Evolutionary conservation across 1,140 invertebrate genomes (phyloP), one percentile per base, ranked within the genome.

Genomic region (Steinernema feltiae): DNA sequence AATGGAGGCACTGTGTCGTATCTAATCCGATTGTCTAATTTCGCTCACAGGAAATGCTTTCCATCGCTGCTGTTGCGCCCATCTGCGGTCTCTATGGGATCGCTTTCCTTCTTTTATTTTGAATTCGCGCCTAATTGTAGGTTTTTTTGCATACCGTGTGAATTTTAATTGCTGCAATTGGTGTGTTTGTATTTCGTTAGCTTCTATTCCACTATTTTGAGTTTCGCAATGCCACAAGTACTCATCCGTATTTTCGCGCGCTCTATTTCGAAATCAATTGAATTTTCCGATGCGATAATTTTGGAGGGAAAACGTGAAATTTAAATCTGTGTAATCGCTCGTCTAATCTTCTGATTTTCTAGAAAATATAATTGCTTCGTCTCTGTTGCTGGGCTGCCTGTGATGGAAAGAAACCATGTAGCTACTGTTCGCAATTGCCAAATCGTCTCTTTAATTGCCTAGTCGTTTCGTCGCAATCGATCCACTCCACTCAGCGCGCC

Each of bases 21-120:
- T 27, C 53, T 63, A 63, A 63, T 63, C 53, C 53, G 24, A 63
- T 63, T 63, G 53, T 27, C 53, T 27, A 3, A 27, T 21, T 7
- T 63, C 53, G 24, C 7, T n/a, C n/a, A 63, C 24, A 63, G 24
- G 53, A 7, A 12, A 12, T 46, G 41, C 41, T n/a, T 46, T 46
- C 41, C 24, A 3, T 12, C 53, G 15, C 53, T 63, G 2, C 24
- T 7, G 53, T 27, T 21, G 53, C 53, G 24, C 53, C 53, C n/a
- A 63, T 63, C 53, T 63, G 53, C 53, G 53, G 53, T 63, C 53
- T 63, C 53, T 3, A 27, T 63, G 53, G 53, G 53, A 21, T 63
- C 53, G 53, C 24, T 63, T 27, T 21, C 7, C 3, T 7, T 3
- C 15, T 15, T 21, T 3, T 27, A 63, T 15, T 46, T 46, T 46